Base-by-base conservation (phyloP, 2,888 invertebrate species). In the Dolichomitus sp. region DNA sequence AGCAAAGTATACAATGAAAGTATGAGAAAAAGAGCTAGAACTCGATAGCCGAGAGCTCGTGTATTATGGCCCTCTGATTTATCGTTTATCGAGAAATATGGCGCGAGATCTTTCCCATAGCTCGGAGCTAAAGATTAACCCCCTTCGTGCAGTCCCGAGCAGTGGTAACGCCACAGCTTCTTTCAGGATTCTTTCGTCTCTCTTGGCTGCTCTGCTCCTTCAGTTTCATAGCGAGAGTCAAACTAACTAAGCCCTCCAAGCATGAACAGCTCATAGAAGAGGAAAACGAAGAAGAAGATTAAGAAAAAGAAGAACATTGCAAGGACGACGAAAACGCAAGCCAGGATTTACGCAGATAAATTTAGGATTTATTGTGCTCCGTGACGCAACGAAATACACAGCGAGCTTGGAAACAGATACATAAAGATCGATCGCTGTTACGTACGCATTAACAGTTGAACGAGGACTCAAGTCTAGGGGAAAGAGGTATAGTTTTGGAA, bases 21-120 rank as follows among this genome's bases (percentile, higher is more conserved):
- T 63, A 54, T 57, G 80, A 79, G 65, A 50, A 83, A 84, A 85
- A 86, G 83, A 83, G 85, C 80, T 82, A 78, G 66, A 61, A 70
- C 40, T 61, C 63, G 80, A 83, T 84, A 79, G 84, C 50, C 70
- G 40, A 83, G 33, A 83, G 80, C 82, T 73, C 80, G 79, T 85
- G 83, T 85, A 88, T 84, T 84, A 89, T 89, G 88, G 88, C 89
- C 87, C 84, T 87, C 89, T 93, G 93, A 93, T 93, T 93, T 93
- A 93, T 93, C 88, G 93, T 92, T 93, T 93, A 93, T 93, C 93
- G 93, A 93, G 93, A 93, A 93, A 93, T 93, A 93, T 93, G 90
- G 91, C 89, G 88, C 89, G 80, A 83, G 68, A 77, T 89, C 86
- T 84, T 87, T 85, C 85, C 85, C 86, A 85, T 87, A 86, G 87